Conservation (phyloP, 2,113 vertebrate genomes). For the Datnioides undecimradiatus region DNA sequence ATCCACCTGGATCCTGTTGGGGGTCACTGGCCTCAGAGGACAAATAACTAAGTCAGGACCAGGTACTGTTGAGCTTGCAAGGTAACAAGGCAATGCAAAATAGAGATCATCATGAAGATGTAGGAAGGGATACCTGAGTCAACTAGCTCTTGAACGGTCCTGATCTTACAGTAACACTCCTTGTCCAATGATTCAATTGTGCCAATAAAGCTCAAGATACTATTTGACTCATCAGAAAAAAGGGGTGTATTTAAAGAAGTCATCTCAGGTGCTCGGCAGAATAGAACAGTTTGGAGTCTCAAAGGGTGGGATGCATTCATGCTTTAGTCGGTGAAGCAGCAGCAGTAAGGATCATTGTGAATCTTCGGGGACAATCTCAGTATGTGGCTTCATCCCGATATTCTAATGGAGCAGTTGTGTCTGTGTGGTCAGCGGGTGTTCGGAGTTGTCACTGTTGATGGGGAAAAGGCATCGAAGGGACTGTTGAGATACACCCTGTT, state of each 20-base stretch:
- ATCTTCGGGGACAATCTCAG: conserved; percentile 49
- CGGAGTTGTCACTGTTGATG: conserved; percentile 21
- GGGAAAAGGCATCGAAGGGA: conserved; percentile 55
- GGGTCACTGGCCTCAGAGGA: conserved; percentile 1
- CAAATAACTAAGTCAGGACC: conserved; percentile 33
- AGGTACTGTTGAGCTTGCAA: conserved; percentile 23
- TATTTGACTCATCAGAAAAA: conserved; percentile 45
- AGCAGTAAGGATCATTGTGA: conserved; percentile 59
- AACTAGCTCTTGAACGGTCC: conserved; percentile 38
- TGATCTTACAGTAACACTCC: conserved; percentile 1
- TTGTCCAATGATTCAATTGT: conserved; percentile 21
- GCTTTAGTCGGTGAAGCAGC: conserved; percentile 80
- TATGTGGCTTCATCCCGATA: conserved; percentile 36
- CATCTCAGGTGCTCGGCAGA: conserved; percentile 43
- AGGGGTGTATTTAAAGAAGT: conserved; percentile 34
- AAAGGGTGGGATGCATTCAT: conserved; percentile 71
- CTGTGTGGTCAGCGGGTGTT: conserved; percentile 43
- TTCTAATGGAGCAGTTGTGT: conserved; percentile 27
- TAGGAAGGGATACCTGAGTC: conserved; percentile 32
- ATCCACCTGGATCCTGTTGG: conserved; percentile 19
- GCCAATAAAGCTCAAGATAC: conserved; percentile 49
- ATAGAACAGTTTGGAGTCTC: conserved; percentile 27
- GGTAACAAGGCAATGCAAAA: conserved; percentile 34
- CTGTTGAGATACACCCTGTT: conserved; percentile 55
- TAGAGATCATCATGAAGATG: conserved; percentile 21